Percentiles rank a stretch among this genome's conserved stretches.
These are phyloP conservation scores for Toxotes chatareus DNA, from an alignment of 2,113 vertebrate genomes.

Conservation along the genomic window DNA sequence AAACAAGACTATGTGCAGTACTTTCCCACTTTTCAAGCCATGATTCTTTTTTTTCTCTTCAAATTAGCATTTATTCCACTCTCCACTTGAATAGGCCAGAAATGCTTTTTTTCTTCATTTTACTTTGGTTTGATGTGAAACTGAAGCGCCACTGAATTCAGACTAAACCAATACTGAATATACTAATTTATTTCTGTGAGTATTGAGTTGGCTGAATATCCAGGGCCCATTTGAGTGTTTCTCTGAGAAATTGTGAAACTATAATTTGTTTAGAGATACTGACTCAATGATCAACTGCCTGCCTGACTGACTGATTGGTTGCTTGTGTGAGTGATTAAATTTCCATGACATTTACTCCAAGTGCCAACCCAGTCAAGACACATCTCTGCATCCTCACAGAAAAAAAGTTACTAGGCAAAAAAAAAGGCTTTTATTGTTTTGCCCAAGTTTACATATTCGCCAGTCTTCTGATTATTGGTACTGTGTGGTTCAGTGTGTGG, in stretches of 20 bases:
- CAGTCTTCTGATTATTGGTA: too few species aligned
- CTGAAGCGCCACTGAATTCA: too few species aligned
- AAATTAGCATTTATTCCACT: neutral
- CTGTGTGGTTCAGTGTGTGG: too few species aligned
- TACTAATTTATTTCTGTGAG: neutral
- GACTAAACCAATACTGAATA: neutral
- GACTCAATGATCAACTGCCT: neutral
- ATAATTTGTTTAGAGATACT: neutral
- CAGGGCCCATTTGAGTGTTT: neutral
- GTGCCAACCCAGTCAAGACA: neutral
- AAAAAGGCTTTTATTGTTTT: too few species aligned
- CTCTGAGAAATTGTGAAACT: neutral
- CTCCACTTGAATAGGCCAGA: too few species aligned
- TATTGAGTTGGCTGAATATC: neutral
- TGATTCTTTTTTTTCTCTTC: neutral
- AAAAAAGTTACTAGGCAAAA: neutral
- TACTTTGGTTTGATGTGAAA: too few species aligned
- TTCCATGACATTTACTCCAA: neutral
- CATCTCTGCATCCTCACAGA: neutral
- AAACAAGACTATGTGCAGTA: neutral
- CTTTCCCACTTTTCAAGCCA: neutral
- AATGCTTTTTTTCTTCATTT: neutral
- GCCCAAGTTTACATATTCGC: too few species aligned
- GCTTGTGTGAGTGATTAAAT: neutral
- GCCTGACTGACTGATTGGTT: neutral